Evolutionary conservation across 2,888 invertebrate genomes (phyloP), one percentile per base, ranked within the genome.

Genomic region (Leptopilina myrica): DNA sequence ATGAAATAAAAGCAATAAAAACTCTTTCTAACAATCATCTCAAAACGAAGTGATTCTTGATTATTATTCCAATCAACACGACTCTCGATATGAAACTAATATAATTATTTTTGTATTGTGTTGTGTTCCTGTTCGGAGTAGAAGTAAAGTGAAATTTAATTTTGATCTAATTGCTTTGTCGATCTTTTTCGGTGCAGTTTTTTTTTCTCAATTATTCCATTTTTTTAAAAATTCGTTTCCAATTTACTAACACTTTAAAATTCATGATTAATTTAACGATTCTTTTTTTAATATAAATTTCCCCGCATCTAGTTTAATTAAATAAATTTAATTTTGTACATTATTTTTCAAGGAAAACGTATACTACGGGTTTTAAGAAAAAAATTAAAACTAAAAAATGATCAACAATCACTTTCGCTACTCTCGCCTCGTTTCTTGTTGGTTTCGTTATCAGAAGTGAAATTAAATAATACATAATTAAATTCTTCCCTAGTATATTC

Each of bases 71-170:
- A 59, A 59, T 15, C 15, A 15, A 59, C 59, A 59, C n/a, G 59
- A 59, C 59, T n/a, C 59, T 59, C n/a, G 59, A 59, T 59, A 59
- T 59, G 59, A 59, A 59, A 59, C 59, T 59, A 59, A 59, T 59
- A n/a, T 59, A 59, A 59, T 59, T 59, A 59, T 59, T 59, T n/a
- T 59, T 15, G 59, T 59, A 59, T 59, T 59, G 56, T 59, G 59
- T 59, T 59, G n/a, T 59, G n/a, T 59, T 1, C n/a, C n/a, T 8
- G 59, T n/a, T 59, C 59, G 15, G n/a, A 15, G 59, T 15, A 59
- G n/a, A 59, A 59, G 59, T 59, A 15, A 59, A 59, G 15, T 59
- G 59, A 59, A 59, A 59, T 59, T 59, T 59, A 59, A 59, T 59
- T 59, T 59, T 59, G 59, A n/a, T 8, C n/a, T 59, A 59, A 59